Evolutionary conservation across 1,140 invertebrate genomes (phyloP).

Genomic region (Gryllus bimaculatus): DNA sequence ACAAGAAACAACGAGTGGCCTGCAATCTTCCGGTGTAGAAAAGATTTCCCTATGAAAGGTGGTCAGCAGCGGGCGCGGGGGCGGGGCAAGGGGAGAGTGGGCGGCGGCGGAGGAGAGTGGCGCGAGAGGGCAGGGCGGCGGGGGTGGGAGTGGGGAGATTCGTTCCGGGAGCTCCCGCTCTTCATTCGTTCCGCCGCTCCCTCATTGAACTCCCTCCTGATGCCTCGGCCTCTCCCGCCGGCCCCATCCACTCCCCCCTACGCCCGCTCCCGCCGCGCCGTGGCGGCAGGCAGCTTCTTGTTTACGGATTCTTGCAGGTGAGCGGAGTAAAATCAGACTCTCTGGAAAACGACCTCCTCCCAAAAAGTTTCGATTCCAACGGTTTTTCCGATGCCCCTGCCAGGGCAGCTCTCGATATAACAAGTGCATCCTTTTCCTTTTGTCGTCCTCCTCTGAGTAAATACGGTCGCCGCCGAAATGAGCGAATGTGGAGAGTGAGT

Average conservation of each 20-base stretch:
- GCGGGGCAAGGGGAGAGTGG: too few relatives aligned
- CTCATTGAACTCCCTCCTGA: neutral
- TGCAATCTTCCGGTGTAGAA: too few relatives aligned
- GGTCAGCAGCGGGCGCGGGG: too few relatives aligned
- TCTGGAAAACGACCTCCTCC: neutral
- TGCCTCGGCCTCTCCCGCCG: neutral
- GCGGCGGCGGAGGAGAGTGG: too few relatives aligned
- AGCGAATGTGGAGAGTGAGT: neutral
- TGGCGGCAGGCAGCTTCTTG: neutral
- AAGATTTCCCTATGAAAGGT: too few relatives aligned
- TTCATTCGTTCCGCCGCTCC: neutral
- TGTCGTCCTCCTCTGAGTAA: neutral
- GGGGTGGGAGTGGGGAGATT: neutral
- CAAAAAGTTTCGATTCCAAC: neutral
- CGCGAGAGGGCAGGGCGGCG: too few relatives aligned
- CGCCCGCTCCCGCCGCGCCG: too few relatives aligned
- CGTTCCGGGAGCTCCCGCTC: neutral
- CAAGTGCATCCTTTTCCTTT: too few relatives aligned
- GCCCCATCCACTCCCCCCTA: too few relatives aligned
- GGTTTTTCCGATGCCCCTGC: neutral
- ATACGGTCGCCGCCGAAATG: neutral
- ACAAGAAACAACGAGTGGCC: too few relatives aligned
- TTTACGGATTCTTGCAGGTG: conserved; percentile 1
- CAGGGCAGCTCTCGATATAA: neutral
- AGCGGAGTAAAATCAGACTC: neutral